Conservation (phyloP, 2,113 vertebrate species). For the Chrysemys picta region DNA sequence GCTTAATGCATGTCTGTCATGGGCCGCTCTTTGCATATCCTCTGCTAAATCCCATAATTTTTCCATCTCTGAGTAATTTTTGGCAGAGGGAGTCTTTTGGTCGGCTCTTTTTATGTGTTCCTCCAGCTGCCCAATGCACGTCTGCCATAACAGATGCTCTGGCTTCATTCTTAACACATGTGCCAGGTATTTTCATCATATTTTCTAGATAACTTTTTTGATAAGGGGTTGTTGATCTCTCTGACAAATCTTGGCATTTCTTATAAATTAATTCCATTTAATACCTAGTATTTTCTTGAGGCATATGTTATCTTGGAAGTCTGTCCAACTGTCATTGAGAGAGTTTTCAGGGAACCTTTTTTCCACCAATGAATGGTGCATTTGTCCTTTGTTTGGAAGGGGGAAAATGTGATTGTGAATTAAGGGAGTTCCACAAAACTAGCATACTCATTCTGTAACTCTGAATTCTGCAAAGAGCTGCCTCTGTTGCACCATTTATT, state of each 20-base stretch:
- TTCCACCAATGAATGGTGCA: slow-evolving; percentile 63
- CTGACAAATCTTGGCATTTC: neutral
- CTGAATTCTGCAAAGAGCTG: slow-evolving; percentile 53
- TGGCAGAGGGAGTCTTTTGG: neutral
- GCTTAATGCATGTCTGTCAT: neutral
- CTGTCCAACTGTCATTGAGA: slow-evolving; percentile 43
- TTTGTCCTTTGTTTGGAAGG: slow-evolving; percentile 65
- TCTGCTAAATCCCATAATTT: neutral
- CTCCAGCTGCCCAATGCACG: neutral
- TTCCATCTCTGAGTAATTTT: neutral
- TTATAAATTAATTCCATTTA: neutral
- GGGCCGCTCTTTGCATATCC: neutral
- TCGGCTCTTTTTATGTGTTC: fast-evolving
- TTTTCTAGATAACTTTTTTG: slow-evolving; percentile 1
- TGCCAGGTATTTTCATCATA: neutral
- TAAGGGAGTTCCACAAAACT: slow-evolving; percentile 58
- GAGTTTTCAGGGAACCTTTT: slow-evolving; percentile 9
- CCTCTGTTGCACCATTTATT: slow-evolving; percentile 65
- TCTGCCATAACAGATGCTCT: neutral
- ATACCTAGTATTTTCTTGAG: slow-evolving; percentile 18
- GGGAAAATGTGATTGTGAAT: slow-evolving; percentile 64
- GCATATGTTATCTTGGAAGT: slow-evolving; percentile 52
- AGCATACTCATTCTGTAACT: slow-evolving; percentile 39
- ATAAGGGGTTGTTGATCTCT: neutral
- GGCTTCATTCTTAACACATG: neutral